Evolutionary conservation across 2,888 invertebrate genomes (phyloP).

Genomic region (Eulithis prunata): DNA sequence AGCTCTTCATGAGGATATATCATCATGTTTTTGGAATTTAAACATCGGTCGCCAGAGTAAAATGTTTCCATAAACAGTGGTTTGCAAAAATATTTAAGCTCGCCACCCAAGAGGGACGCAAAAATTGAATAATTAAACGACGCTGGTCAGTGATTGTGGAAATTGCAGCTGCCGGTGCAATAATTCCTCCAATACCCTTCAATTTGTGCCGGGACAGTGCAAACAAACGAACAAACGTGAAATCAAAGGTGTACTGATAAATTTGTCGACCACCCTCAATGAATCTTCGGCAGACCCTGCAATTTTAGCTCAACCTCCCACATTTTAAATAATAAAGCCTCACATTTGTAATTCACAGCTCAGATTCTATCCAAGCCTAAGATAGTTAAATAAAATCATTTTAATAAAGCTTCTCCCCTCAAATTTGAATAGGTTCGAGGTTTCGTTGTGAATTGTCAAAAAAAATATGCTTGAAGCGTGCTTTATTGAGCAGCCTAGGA

Average conservation of each 20-base stretch:
- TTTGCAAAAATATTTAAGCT: conserved; percentile 33
- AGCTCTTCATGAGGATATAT: conserved; percentile 4
- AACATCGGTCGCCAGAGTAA: conserved; percentile 15
- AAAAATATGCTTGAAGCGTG: too few species aligned
- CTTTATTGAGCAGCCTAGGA: too few species aligned
- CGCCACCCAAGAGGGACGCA: conserved; percentile 39
- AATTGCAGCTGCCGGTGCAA: conserved; percentile 68
- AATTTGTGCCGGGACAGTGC: conserved; percentile 72
- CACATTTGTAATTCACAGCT: not conserved
- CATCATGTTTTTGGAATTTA: conserved; percentile 12
- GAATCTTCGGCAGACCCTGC: conserved; percentile 11
- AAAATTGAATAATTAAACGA: conserved; percentile 53
- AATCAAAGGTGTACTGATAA: conserved; percentile 65
- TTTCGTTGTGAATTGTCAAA: too few species aligned
- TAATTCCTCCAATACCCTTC: conserved; percentile 67
- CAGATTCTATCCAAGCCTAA: too few species aligned
- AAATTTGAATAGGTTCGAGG: too few species aligned
- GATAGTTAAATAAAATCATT: too few species aligned
- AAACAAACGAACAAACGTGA: conserved; percentile 72
- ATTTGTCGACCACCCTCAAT: conserved; percentile 65
- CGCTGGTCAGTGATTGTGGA: conserved; percentile 58
- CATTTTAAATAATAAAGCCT: not conserved
- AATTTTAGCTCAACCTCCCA: conserved; percentile 1
- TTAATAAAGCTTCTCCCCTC: too few species aligned
- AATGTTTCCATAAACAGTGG: conserved; percentile 28